Conservation (phyloP, 1,140 invertebrate species). For the Chironomus striatipennis region DNA sequence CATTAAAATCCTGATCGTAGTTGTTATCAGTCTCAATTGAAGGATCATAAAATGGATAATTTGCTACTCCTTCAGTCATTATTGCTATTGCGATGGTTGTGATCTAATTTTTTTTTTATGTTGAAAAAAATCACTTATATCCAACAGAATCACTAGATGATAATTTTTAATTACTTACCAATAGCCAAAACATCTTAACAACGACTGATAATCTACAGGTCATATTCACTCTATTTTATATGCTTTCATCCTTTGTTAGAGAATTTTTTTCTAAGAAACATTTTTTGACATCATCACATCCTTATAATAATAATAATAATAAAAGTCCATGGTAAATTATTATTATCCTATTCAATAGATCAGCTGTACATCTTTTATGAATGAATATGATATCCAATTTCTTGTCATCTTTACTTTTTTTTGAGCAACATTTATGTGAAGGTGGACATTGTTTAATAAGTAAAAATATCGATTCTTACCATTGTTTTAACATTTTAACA, state of each 20-base stretch:
- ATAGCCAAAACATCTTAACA: not conserved
- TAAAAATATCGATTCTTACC: too few relatives aligned
- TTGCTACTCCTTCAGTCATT: not conserved
- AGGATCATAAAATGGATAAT: not conserved
- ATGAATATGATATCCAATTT: not conserved
- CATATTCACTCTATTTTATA: not conserved
- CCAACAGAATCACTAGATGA: not conserved
- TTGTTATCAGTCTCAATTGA: not conserved
- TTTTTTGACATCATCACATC: not conserved
- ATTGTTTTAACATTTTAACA: too few relatives aligned
- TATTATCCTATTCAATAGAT: not conserved
- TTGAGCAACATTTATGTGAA: too few relatives aligned
- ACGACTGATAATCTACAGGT: not conserved
- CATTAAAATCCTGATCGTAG: not conserved
- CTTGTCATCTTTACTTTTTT: too few relatives aligned
- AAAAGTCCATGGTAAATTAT: not conserved
- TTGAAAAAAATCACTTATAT: not conserved
- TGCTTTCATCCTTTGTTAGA: not conserved
- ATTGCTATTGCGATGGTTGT: not conserved
- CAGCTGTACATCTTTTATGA: not conserved
- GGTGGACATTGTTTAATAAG: too few relatives aligned
- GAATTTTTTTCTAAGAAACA: not conserved
- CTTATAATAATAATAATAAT: not conserved
- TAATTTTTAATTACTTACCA: not conserved
- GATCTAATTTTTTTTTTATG: too few relatives aligned